phyloP scores from a whole-genome alignment of 2,797 vertebrate genomes.

The Melanotaenia nigrans region DNA sequence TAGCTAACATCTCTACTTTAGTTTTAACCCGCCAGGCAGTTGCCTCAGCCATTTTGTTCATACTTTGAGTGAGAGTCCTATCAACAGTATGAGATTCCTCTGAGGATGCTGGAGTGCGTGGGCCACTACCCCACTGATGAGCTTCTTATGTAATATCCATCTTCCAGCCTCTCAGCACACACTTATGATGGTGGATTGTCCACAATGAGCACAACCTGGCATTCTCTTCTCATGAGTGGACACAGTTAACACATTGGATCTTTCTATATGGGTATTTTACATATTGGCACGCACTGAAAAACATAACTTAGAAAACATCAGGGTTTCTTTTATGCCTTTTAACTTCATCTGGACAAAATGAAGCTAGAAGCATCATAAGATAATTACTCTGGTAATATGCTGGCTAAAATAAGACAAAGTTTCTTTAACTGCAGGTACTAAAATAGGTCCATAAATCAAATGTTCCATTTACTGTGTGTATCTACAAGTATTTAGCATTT shows the following conservation, averaged over 20 bases:
- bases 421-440: background rate
- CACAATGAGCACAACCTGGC: constrained; percentile 47
- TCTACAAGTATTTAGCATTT: constrained; percentile 23
- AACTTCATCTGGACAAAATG: background rate
- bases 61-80: constrained; percentile 69
- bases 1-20: constrained; percentile 37
- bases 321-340: background rate
- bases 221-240: constrained; percentile 29
- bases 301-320: background rate
- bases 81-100: constrained; percentile 68
- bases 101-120: constrained; percentile 76
- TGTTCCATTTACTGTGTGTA: constrained; percentile 1
- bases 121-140: constrained; percentile 82
- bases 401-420: background rate
- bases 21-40: constrained; percentile 30
- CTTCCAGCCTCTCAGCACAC: constrained; percentile 60
- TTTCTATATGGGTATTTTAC: constrained; percentile 1
- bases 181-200: constrained; percentile 55
- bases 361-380: background rate
- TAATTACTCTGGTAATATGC: background rate
- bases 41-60: constrained; percentile 80
- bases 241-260: background rate
- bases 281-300: background rate
- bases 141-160: constrained; percentile 79
- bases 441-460: constrained; percentile 16